These are phyloP conservation scores for Onychostruthus taczanowskii DNA, from an alignment of 2,113 vertebrate species.

Conservation along the genomic window DNA sequence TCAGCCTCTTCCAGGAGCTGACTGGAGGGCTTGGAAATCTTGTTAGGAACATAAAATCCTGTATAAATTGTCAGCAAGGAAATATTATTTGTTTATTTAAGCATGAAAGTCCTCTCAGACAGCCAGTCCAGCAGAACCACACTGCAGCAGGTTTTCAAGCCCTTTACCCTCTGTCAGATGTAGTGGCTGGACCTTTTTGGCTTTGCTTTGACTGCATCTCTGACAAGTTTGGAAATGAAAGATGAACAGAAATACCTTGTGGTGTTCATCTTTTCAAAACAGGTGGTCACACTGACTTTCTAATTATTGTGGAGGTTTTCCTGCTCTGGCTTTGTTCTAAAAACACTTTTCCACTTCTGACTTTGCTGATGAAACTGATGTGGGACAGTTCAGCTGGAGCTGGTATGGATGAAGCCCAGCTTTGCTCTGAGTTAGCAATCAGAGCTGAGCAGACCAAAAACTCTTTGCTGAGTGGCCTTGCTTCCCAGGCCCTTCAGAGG, in stretches of 20 bases:
- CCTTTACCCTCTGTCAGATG: not conserved
- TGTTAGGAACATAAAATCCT: conserved; percentile 19
- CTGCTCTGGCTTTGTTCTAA: not conserved
- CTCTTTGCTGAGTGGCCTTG: not conserved
- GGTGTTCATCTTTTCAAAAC: too few species aligned
- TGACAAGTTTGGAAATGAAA: not conserved
- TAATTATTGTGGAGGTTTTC: not conserved
- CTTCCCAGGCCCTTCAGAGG: not conserved
- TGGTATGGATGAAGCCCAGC: fast-evolving
- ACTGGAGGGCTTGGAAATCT: not conserved
- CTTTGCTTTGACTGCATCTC: not conserved
- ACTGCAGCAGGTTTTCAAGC: not conserved
- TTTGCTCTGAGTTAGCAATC: not conserved
- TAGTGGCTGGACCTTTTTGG: not conserved
- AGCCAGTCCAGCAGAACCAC: not conserved
- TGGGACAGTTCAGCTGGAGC: not conserved
- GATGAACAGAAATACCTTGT: not conserved
- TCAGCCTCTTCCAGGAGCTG: not conserved
- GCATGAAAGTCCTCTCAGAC: not conserved
- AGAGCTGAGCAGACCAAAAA: not conserved
- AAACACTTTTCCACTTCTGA: fast-evolving
- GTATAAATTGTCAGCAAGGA: conserved; percentile 30
- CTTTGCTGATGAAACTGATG: not conserved
- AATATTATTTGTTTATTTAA: conserved; percentile 50
- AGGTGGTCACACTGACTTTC: not conserved